phyloP scores from a whole-genome alignment of 2,888 invertebrate genomes.

The Tetranychus truncatus region DNA sequence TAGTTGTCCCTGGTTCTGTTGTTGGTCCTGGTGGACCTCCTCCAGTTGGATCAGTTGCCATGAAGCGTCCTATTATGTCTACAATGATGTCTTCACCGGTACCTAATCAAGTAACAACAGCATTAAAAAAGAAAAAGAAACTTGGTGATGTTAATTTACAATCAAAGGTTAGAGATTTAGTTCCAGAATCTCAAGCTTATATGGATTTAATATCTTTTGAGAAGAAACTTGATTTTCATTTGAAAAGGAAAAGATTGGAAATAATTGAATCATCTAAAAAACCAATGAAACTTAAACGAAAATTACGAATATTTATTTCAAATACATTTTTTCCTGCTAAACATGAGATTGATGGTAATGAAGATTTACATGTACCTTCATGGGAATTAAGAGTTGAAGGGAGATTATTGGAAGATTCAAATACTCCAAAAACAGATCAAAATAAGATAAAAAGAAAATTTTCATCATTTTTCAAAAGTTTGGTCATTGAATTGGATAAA shows the following conservation, averaged over 20 bases:
- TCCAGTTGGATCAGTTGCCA: not conserved
- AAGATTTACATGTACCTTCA: conserved; percentile 46
- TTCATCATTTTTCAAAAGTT: conserved; percentile 96
- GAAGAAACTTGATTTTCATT: conserved; percentile 88
- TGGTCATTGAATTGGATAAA: conserved; percentile 97
- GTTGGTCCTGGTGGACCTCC: not conserved
- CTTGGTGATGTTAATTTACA: conserved; percentile 88
- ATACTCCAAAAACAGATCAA: conserved; percentile 33
- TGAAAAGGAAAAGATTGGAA: conserved; percentile 89
- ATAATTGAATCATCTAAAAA: conserved; percentile 95
- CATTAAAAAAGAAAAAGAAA: conserved; percentile 37
- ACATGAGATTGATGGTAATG: conserved; percentile 34
- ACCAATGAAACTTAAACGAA: conserved; percentile 95
- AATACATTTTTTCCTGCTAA: conserved; percentile 95
- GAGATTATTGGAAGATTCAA: conserved; percentile 73
- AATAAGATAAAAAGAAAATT: conserved; percentile 61
- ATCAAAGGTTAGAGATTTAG: conserved; percentile 82
- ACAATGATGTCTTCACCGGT: not conserved
- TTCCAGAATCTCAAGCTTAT: conserved; percentile 98
- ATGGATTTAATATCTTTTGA: conserved; percentile 97
- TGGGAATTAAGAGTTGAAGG: conserved; percentile 99
- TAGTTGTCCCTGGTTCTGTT: not conserved
- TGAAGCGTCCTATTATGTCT: not conserved
- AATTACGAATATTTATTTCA: conserved; percentile 90
- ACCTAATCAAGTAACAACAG: not conserved